Evolutionary conservation across 2,113 vertebrate genomes (phyloP).

Genomic region (Microtus richardsoni): DNA sequence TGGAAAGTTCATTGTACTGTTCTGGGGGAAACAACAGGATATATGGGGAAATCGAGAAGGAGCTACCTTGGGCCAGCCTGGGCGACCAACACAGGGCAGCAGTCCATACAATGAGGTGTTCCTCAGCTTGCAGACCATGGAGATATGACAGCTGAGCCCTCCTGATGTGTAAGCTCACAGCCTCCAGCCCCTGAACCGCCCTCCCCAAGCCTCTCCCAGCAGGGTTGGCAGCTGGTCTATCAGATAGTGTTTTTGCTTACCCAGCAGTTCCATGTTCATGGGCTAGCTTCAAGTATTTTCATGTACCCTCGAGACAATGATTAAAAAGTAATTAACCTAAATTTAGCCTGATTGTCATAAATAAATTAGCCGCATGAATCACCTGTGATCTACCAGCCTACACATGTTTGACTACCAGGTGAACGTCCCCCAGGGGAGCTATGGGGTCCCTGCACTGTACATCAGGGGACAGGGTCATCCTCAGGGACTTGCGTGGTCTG

Average conservation of each 20-base stretch:
- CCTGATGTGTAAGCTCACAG: background rate
- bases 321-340: slow-evolving; percentile 77
- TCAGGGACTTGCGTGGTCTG: background rate
- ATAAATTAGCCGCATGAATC: slow-evolving; percentile 64
- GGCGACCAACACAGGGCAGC: background rate
- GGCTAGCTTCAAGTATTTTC: slow-evolving; percentile 36
- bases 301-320: slow-evolving; percentile 51
- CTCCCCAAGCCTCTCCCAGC: background rate
- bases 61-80: background rate
- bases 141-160: fast-evolving
- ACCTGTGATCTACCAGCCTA: slow-evolving; percentile 54
- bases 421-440: background rate
- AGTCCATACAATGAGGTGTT: fast-evolving
- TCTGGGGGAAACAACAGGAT: background rate
- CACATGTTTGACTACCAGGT: slow-evolving; percentile 5
- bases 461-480: background rate
- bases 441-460: background rate
- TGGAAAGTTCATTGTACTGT: background rate
- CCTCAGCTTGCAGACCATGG: too few species aligned
- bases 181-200: background rate
- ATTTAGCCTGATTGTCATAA: slow-evolving; percentile 71
- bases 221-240: background rate
- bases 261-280: background rate
- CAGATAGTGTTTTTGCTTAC: background rate
- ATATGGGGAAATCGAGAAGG: background rate